Base-by-base conservation (phyloP, 2,888 invertebrate species). In the Corythucha ciliata region DNA sequence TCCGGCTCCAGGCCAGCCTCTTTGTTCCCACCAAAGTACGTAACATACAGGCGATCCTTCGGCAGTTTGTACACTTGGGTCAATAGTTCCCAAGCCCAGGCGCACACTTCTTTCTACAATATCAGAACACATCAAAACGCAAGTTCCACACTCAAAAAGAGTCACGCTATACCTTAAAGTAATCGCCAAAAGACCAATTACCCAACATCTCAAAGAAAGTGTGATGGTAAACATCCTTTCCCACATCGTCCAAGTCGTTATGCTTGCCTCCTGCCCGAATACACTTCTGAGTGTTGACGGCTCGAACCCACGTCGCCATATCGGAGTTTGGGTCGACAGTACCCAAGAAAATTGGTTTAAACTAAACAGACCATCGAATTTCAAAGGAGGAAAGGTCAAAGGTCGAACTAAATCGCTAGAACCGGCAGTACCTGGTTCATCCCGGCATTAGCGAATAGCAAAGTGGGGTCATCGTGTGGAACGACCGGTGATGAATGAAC, bases 121-220 rank as follows among this genome's bases (percentile, higher is more conserved):
- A n/a, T n/a, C n/a, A n/a, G n/a, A n/a, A n/a, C n/a, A n/a, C n/a
- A n/a, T n/a, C n/a, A n/a, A n/a, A n/a, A n/a, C n/a, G n/a, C n/a
- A n/a, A 29, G 8, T 29, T 29, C n/a, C n/a, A 29, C 10, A n/a
- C n/a, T 29, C n/a, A 29, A n/a, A 29, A 10, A n/a, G 29, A 29
- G 29, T 29, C n/a, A n/a, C 10, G 8, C 51, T 47, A 57, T 63
- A 78, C 80, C 71, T 98, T 98, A 69, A 98, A 99, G 68, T 97
- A 99, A 70, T 98, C 96, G n/a, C 97, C 97, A 73, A 98, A 99
- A 0, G 97, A 98, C 98, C 98, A 99, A 69, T 98, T 99, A 6
- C 98, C 98, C 76, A 99, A 78, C 98, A 99, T 99, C 74, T 99
- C 98, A 71, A 99, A 99, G 71, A 97, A 99, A 3, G 98, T 99